phyloP scores from a whole-genome alignment of 1,140 invertebrate genomes.

The Subanguina moxae region DNA sequence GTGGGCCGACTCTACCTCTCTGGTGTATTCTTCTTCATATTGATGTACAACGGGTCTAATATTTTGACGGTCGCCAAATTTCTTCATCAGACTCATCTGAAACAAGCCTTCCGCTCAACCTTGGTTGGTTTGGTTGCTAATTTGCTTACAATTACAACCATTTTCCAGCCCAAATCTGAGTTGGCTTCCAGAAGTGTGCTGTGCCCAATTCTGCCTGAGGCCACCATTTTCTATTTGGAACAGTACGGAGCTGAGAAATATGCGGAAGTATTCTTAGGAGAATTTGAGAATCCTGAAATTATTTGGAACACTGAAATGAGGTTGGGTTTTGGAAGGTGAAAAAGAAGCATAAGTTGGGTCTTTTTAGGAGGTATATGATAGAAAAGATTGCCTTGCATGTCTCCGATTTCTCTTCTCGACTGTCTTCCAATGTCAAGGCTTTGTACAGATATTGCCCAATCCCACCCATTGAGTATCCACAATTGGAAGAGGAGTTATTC shows the following conservation, averaged over 20 bases:
- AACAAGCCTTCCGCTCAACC: conserved; percentile 73
- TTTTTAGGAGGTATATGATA: conserved; percentile 73
- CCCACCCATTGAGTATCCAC: conserved; percentile 86
- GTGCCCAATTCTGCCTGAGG: conserved; percentile 89
- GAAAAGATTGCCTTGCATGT: conserved; percentile 93
- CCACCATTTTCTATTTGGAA: conserved; percentile 97
- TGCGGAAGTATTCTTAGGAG: conserved; percentile 95
- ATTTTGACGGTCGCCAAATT: conserved; percentile 89
- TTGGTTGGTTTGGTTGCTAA: conserved; percentile 5
- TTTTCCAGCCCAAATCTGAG: conserved; percentile 49
- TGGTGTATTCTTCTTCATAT: conserved; percentile 95
- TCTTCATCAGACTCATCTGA: conserved; percentile 86
- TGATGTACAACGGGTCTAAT: conserved; percentile 98
- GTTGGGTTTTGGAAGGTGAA: conserved; percentile 2
- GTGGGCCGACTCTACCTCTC: conserved; percentile 88
- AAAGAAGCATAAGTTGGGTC: too few relatives aligned
- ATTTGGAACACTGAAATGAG: conserved; percentile 67
- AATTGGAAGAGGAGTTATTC: conserved; percentile 91
- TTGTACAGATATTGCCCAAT: conserved; percentile 95
- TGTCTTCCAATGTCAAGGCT: conserved; percentile 86
- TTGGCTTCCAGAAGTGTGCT: conserved; percentile 66
- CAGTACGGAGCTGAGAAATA: conserved; percentile 97
- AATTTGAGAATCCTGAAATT: conserved; percentile 97
- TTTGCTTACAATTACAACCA: conserved; percentile 45
- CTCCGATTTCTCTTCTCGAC: conserved; percentile 84